A percentile compares a stretch with the other conserved stretches of the same genome.
Evolutionary conservation across 1,140 invertebrate species (phyloP).

Genomic region (Wiebesia pumilae): DNA sequence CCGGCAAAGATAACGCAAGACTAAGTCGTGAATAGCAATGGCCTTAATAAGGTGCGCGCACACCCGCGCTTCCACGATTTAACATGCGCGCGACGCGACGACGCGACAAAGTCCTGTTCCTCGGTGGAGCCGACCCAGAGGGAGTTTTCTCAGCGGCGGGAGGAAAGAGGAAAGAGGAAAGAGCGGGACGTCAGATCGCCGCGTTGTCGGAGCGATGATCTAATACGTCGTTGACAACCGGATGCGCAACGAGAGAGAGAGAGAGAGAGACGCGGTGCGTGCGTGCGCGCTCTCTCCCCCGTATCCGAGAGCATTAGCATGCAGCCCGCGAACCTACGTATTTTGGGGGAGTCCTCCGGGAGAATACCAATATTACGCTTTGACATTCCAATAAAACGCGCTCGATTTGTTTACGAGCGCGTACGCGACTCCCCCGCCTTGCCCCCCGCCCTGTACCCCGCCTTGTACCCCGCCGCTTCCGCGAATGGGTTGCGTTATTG

Average conservation of each 20-base stretch:
- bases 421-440: slow-evolving; percentile 56
- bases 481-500: slow-evolving; percentile 1
- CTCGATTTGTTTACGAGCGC: slow-evolving; percentile 76
- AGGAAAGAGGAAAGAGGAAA: not conserved
- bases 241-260: slow-evolving; percentile 66
- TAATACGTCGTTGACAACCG: slow-evolving; percentile 72
- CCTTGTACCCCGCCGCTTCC: not conserved
- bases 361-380: slow-evolving; percentile 76
- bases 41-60: slow-evolving; percentile 7
- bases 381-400: slow-evolving; percentile 76
- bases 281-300: slow-evolving; percentile 61
- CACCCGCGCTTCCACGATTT: not conserved
- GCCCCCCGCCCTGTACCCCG: slow-evolving; percentile 5
- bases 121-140: not conserved
- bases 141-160: slow-evolving; percentile 9
- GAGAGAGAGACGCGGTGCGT: slow-evolving; percentile 43
- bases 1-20: slow-evolving; percentile 5
- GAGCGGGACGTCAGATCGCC: not conserved
- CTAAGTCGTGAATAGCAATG: slow-evolving; percentile 12
- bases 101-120: not conserved
- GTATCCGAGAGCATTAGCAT: slow-evolving; percentile 69
- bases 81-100: not conserved
- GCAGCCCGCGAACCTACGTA: slow-evolving; percentile 73
- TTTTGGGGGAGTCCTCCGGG: slow-evolving; percentile 71
- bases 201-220: slow-evolving; percentile 58